Evolutionary conservation across 2,888 invertebrate species (phyloP), one percentile per base, ranked within the genome.

Genomic region (Oxyscelio sp.): DNA sequence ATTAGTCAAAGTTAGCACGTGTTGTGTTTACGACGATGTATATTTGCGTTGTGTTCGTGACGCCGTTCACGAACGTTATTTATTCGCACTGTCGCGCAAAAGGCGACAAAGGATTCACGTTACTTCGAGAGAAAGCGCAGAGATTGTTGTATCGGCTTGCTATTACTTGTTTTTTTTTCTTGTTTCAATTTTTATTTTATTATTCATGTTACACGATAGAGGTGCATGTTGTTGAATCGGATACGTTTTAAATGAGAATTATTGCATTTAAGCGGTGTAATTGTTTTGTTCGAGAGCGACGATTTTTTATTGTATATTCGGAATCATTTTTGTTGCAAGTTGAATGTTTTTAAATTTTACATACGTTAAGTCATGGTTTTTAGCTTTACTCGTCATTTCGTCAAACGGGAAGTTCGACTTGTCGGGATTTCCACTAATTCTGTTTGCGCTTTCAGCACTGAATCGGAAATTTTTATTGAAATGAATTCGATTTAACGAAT

Each of bases 221-320:
- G 40, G 9, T 19, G 4, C 4, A 19, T 22, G 13, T 70, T 56
- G 17, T 66, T 40, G 15, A 38, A 31, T 43, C 13, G 38, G 11
- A 40, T 56, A 6, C 15, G 48, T 21, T 58, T 61, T 19, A 34
- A 21, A 61, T 13, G 17, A 54, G 17, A 24, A 58, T 71, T 34
- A 58, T 71, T 71, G 70, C 70, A 71, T 71, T 71, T 71, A 68
- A 34, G 40, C 31, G 4, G 38, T 45, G 31, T 48, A 40, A 56
- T 45, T 13, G 17, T 45, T 19, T 19, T 45, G 13, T 21, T 63
- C 45, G 9, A n/a, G 19, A 48, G 19, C 17, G 13, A 63, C 43
- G 27, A 17, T 27, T 65, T 68, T 68, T 22, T 68, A 54, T 40
- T 27, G 27, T 27, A 45, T 58, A 58, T 34, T 56, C 22, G 45